Base-by-base conservation (phyloP, 2,888 invertebrate genomes). In the Thereva nobilitata region DNA sequence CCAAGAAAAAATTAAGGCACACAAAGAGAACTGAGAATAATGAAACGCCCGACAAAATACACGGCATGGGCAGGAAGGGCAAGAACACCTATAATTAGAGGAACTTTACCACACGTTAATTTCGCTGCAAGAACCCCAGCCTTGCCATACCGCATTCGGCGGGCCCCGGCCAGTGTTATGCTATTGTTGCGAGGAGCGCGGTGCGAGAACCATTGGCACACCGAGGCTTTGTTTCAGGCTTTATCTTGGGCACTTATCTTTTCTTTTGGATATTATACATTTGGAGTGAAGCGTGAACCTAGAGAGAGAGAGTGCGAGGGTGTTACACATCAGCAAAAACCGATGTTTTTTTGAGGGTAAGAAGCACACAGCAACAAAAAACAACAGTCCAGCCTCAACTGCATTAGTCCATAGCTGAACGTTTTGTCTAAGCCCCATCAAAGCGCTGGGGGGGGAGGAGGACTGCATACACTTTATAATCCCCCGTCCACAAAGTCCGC, bases 71-170 rank as follows among this genome's bases (percentile, higher is more conserved):
- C 41, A 50, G 41, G 50, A 61, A 50, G 50, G 61, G 61, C 50
- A 55, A 47, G 66, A 72, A 72, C 71, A 73, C 73, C 73, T 73
- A 73, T 73, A 73, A 73, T 73, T 73, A 73, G 72, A 72, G 72
- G 23, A 72, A 72, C 71, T 73, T 73, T 71, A 72, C 72, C 72
- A 70, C 72, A 72, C 71, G 72, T 73, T 72, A 72, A 72, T 73
- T 73, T 72, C 65, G 52, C 45, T 38, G 37, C 37, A 45, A 49
- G 47, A 68, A 68, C 70, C 65, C 68, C 67, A 68, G 65, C 66
- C 66, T 61, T 35, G 67, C 70, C 1, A 23, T 64, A 69, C 68
- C 68, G 70, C 70, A 67, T 69, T 69, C 68, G 67, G 67, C 66
- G 54, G 64, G 67, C 70, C 68, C 45, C 52, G 59, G 67, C 54